Conservation (phyloP, 2,113 vertebrate species). For the Bungarus multicinctus region DNA sequence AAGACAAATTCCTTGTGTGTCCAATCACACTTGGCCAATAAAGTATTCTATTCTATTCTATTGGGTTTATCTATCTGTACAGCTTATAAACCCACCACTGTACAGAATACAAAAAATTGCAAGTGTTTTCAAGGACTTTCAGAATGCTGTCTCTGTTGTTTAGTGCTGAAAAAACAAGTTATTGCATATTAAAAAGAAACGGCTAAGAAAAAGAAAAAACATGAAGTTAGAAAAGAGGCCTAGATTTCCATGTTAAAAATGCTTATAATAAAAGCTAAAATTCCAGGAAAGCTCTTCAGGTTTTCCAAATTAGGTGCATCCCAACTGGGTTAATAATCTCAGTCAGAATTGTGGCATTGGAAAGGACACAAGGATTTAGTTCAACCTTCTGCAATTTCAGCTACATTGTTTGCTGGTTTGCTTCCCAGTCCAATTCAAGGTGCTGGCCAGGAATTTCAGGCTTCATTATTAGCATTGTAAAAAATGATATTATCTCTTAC, state of each 20-base stretch:
- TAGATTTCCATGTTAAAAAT: neutral
- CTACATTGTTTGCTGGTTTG: neutral
- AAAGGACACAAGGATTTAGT: neutral
- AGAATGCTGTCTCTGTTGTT: neutral
- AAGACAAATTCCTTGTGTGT: too few relatives aligned
- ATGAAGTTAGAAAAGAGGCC: neutral
- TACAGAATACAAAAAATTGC: too few relatives aligned
- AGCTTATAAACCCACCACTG: too few relatives aligned
- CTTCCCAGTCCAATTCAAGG: neutral
- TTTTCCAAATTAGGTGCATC: neutral
- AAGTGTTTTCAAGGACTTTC: neutral
- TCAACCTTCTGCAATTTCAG: neutral
- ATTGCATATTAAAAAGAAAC: neutral
- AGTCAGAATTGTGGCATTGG: neutral
- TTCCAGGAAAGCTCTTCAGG: neutral
- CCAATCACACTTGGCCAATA: too few relatives aligned
- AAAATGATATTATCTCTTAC: neutral
- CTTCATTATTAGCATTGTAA: neutral
- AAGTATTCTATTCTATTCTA: too few relatives aligned
- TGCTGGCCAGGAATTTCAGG: neutral
- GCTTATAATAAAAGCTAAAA: neutral
- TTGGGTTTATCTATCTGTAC: too few relatives aligned
- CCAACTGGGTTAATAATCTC: neutral
- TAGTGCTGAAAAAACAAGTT: neutral
- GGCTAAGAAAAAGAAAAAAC: neutral